Conservation (phyloP, 2,888 invertebrate genomes). For the Rhagium mordax region DNA sequence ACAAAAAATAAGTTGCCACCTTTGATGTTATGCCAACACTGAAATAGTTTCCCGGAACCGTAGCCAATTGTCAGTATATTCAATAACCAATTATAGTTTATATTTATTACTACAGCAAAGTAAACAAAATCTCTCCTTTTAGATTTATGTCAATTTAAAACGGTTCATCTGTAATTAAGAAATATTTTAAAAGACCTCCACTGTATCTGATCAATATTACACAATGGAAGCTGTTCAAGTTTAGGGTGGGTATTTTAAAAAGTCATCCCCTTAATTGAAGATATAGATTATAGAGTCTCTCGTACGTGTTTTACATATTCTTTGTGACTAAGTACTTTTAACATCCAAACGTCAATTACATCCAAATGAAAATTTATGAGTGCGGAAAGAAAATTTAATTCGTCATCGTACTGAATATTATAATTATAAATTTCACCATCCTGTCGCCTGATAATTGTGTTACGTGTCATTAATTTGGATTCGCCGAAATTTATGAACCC, state of each 20-base stretch:
- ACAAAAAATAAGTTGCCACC: no score
- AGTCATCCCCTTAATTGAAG: conserved; percentile 27
- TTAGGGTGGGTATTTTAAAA: conserved; percentile 12
- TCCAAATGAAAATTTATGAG: conserved; percentile 52
- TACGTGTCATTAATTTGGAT: conserved; percentile 20
- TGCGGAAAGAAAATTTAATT: conserved; percentile 44
- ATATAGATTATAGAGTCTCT: conserved; percentile 16
- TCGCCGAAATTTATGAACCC: conserved; percentile 24
- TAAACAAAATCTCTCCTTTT: no score
- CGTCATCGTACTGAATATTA: conserved; percentile 33
- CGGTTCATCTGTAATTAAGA: conserved; percentile 1
- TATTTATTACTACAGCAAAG: no score
- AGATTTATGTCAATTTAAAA: background rate
- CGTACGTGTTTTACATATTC: conserved; percentile 25
- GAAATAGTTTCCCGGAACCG: no score
- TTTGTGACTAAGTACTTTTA: conserved; percentile 38
- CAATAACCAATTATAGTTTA: no score
- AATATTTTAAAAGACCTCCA: background rate
- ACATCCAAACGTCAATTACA: conserved; percentile 43
- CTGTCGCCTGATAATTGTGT: conserved; percentile 27
- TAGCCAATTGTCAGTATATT: no score
- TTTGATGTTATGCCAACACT: no score
- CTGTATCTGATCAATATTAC: conserved; percentile 1
- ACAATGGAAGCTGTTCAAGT: conserved; percentile 6
- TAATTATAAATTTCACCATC: conserved; percentile 40